A percentile compares a stretch with the other conserved stretches of the same genome.
Conservation (phyloP, 2,888 invertebrate genomes). For the Nemapogon koenigi region DNA sequence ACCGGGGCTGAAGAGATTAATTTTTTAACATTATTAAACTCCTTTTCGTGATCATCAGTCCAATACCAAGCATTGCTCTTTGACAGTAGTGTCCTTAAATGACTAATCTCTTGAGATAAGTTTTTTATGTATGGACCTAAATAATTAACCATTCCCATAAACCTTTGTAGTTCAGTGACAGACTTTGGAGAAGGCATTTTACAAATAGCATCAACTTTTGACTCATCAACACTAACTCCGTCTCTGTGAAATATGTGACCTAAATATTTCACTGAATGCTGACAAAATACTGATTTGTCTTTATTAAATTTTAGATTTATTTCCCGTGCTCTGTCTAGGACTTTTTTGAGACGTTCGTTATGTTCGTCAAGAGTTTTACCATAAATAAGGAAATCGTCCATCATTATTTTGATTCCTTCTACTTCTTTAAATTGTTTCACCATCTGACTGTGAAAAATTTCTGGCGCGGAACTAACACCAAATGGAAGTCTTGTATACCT, state of each 20-base stretch:
- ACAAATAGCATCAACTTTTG: constrained; percentile 16
- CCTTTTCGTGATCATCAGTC: constrained; percentile 19
- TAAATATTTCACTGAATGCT: constrained; percentile 14
- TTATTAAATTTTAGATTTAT: constrained; percentile 17
- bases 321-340: constrained; percentile 12
- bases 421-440: constrained; percentile 15
- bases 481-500: constrained; percentile 16
- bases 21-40: constrained; percentile 14
- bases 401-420: constrained; percentile 14
- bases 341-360: background rate
- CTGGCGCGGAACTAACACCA: constrained; percentile 18
- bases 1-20: constrained; percentile 16
- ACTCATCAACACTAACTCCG: constrained; percentile 13
- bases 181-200: constrained; percentile 15
- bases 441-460: constrained; percentile 17
- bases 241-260: constrained; percentile 16
- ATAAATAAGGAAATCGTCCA: constrained; percentile 18
- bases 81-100: constrained; percentile 16
- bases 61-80: constrained; percentile 21
- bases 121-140: constrained; percentile 16
- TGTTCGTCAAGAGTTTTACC: constrained; percentile 12
- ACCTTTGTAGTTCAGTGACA: constrained; percentile 16
- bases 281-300: constrained; percentile 14
- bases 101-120: constrained; percentile 12
- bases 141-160: constrained; percentile 19